Evolutionary conservation across 2,797 vertebrate genomes (phyloP).

Genomic region (Chiloscyllium punctatum): DNA sequence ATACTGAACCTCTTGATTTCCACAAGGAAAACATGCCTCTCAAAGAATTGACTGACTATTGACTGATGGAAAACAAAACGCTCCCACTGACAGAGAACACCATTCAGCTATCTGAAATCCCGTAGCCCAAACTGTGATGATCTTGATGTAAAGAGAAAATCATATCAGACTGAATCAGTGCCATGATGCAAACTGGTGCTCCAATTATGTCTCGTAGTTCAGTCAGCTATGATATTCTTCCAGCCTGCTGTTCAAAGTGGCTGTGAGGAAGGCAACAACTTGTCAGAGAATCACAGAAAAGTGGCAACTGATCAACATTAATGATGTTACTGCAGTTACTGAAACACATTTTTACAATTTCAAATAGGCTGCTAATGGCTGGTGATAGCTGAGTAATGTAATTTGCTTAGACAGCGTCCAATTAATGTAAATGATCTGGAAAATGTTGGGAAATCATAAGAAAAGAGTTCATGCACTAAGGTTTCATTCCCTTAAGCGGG

Average conservation of each 20-base stretch:
- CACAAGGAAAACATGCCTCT: not conserved
- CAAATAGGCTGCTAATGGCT: not conserved
- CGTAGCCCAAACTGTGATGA: not conserved
- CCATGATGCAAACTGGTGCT: not conserved
- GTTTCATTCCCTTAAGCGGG: not conserved
- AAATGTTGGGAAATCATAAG: not conserved
- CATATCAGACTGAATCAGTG: not conserved
- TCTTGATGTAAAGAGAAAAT: not conserved
- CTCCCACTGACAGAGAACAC: not conserved
- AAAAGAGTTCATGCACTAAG: not conserved
- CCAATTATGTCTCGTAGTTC: not conserved
- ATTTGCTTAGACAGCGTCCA: not conserved
- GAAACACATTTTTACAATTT: not conserved
- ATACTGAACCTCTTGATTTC: not conserved
- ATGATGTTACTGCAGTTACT: not conserved
- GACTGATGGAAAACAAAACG: not conserved
- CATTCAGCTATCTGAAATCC: not conserved
- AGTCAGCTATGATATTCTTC: not conserved
- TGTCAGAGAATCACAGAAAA: not conserved
- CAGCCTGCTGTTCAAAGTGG: not conserved
- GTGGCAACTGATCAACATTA: not conserved
- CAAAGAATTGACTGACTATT: not conserved
- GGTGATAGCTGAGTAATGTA: not conserved
- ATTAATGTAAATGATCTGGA: conserved; percentile 13
- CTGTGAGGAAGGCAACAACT: not conserved